Percentiles rank a stretch among this genome's conserved stretches.
phyloP scores from a whole-genome alignment of 1,140 invertebrate genomes.

The Drosophila pallidifrons region DNA sequence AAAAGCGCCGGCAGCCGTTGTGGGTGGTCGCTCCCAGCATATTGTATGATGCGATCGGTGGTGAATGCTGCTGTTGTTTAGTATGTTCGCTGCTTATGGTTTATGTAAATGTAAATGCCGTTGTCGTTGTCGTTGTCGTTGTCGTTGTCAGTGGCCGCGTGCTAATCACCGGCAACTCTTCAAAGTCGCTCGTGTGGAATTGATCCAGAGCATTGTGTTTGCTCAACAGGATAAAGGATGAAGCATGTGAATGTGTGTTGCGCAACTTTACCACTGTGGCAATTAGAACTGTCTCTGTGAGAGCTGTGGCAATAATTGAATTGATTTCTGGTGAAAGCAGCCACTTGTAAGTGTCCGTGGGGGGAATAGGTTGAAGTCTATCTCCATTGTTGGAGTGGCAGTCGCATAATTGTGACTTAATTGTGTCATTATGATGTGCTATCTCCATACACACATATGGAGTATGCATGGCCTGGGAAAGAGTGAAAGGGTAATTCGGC shows the following conservation, averaged over 20 bases:
- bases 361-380: not conserved
- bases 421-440: constrained; percentile 71
- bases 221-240: constrained; percentile 26
- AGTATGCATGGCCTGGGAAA: constrained; percentile 39
- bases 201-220: constrained; percentile 67
- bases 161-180: constrained; percentile 80
- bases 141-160: constrained; percentile 33
- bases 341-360: constrained; percentile 60
- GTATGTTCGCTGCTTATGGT: constrained; percentile 3
- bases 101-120: constrained; percentile 44
- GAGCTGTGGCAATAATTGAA: constrained; percentile 65
- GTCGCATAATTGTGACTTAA: constrained; percentile 74
- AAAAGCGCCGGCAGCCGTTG: constrained; percentile 64
- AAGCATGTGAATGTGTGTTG: not conserved
- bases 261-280: not conserved
- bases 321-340: constrained; percentile 68
- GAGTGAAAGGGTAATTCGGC: constrained; percentile 19
- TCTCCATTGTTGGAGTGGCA: constrained; percentile 54
- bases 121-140: not conserved
- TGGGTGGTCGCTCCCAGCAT: constrained; percentile 67
- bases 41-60: constrained; percentile 60
- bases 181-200: constrained; percentile 74
- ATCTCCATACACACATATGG: constrained; percentile 36
- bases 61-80: not conserved
- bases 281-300: constrained; percentile 59